phyloP scores from a whole-genome alignment of 2,888 invertebrate species.

The Noctua pronuba region DNA sequence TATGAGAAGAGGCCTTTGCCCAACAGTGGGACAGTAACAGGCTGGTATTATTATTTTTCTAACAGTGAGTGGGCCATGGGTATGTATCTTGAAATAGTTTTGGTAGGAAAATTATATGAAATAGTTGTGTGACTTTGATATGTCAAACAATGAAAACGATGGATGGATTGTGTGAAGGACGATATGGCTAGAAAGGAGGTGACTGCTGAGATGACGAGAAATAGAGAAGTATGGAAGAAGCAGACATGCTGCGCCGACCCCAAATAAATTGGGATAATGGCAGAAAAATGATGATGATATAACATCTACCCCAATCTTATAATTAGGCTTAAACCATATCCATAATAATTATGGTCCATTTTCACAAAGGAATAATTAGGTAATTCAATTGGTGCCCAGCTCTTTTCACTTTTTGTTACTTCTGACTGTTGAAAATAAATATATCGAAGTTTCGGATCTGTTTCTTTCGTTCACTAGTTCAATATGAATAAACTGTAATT shows the following conservation, averaged over 20 bases:
- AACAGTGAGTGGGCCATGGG: neutral
- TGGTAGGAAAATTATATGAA: neutral
- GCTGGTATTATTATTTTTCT: too few relatives aligned
- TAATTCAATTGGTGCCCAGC: neutral
- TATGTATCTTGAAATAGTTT: slow-evolving; percentile 2
- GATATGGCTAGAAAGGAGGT: too few relatives aligned
- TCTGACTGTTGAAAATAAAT: neutral
- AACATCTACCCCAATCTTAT: neutral
- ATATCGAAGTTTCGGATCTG: neutral
- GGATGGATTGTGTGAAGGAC: too few relatives aligned
- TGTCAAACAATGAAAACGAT: too few relatives aligned
- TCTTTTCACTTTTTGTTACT: neutral
- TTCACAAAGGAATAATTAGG: neutral
- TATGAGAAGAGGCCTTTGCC: too few relatives aligned
- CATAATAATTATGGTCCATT: too few relatives aligned
- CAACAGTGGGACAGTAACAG: too few relatives aligned
- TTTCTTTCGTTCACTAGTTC: neutral
- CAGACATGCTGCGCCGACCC: too few relatives aligned
- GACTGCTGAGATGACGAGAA: too few relatives aligned
- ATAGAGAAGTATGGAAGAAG: too few relatives aligned
- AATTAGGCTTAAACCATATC: neutral
- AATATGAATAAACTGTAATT: neutral
- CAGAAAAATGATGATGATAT: too few relatives aligned
- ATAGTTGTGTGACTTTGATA: neutral
- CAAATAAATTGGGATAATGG: too few relatives aligned